Evolutionary conservation across 2,113 vertebrate genomes (phyloP).

Genomic region (Spizaetus ornatus): DNA sequence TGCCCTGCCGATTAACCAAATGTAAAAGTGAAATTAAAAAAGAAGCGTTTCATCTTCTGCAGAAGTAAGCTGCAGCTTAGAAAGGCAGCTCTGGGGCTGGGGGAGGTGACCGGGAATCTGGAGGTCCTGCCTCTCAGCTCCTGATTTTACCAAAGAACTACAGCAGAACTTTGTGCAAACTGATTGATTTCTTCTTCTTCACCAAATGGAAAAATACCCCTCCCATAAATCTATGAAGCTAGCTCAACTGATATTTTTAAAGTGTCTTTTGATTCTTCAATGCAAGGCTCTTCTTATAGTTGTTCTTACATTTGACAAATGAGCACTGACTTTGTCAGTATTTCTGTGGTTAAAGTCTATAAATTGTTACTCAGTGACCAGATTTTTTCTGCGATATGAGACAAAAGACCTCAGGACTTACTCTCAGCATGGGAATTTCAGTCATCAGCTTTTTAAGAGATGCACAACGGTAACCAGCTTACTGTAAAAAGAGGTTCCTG

Average conservation of each 20-base stretch:
- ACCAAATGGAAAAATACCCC: neutral
- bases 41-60: neutral
- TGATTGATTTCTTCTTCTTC: neutral
- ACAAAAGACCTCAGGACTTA: neutral
- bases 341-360: neutral
- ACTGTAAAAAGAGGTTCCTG: neutral
- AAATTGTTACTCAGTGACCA: neutral
- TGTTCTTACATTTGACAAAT: neutral
- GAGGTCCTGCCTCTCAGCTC: neutral
- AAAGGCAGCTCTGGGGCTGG: neutral
- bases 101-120: neutral
- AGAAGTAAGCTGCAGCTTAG: neutral
- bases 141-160: neutral
- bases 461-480: neutral
- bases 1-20: neutral
- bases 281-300: neutral
- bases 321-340: neutral
- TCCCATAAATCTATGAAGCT: neutral
- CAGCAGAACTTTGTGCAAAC: neutral
- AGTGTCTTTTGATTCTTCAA: neutral
- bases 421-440: neutral
- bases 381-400: neutral
- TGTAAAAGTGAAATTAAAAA: neutral
- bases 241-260: neutral
- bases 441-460: neutral